phyloP scores from a whole-genome alignment of 2,888 invertebrate species.

The Cryptus viduatorius region DNA sequence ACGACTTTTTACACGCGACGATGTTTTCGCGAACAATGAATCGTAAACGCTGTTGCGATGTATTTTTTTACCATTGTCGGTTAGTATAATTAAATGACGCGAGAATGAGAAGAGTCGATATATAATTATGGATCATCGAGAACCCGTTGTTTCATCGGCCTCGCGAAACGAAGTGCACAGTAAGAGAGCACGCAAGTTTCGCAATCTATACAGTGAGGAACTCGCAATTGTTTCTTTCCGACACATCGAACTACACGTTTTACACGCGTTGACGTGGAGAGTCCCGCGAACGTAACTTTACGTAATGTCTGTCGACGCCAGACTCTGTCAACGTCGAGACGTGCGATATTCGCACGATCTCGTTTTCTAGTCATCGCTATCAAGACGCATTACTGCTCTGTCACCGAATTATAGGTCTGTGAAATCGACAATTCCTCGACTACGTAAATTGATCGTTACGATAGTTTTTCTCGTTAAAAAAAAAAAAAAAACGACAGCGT shows the following conservation, averaged over 20 bases:
- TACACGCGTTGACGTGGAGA: background rate
- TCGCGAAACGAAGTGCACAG: background rate
- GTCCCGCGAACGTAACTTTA: slow-evolving; percentile 16
- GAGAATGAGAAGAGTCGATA: slow-evolving; percentile 46
- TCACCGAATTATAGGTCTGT: background rate
- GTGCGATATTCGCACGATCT: background rate
- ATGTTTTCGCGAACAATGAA: background rate
- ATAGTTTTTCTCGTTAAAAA: background rate
- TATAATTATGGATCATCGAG: slow-evolving; percentile 51
- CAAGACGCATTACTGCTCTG: background rate
- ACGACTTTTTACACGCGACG: background rate
- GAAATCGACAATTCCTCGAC: background rate
- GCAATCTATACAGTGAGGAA: background rate
- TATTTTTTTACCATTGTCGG: slow-evolving; percentile 44
- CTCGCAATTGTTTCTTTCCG: slow-evolving; percentile 3
- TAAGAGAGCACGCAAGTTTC: background rate
- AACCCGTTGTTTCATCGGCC: slow-evolving; percentile 33
- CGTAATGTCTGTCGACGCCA: slow-evolving; percentile 35
- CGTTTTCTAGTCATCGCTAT: slow-evolving; percentile 26
- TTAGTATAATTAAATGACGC: slow-evolving; percentile 53
- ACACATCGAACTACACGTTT: background rate
- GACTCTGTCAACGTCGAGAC: slow-evolving; percentile 17
- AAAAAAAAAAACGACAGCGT: background rate
- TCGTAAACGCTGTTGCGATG: slow-evolving; percentile 23
- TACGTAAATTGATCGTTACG: background rate